Conservation (phyloP, 2,113 vertebrate genomes). For the Progne subis region DNA sequence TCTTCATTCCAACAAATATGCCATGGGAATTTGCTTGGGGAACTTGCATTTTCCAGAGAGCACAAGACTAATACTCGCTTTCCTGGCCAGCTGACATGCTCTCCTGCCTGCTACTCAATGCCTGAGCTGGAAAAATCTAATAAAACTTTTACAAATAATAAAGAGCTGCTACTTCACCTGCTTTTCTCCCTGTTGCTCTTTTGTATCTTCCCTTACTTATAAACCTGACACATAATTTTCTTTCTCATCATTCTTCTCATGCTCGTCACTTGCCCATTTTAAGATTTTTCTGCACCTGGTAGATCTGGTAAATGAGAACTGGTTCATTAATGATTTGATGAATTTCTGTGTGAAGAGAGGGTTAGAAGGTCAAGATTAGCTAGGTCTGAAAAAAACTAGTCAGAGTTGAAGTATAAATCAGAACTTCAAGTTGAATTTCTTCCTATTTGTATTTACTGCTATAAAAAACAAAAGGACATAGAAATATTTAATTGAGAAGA, state of each 20-base stretch:
- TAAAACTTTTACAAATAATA: neutral
- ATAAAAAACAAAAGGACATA: neutral
- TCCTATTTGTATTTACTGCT: neutral
- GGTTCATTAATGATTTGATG: neutral
- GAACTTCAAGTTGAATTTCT: neutral
- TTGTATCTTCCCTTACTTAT: neutral
- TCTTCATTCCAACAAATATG: neutral
- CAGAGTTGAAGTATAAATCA: neutral
- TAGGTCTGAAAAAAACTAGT: neutral
- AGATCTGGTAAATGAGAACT: neutral
- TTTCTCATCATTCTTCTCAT: neutral
- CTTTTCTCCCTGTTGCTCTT: neutral
- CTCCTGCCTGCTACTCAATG: neutral
- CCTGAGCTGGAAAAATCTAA: neutral
- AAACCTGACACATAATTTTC: neutral
- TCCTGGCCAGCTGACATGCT: neutral
- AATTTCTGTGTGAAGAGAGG: neutral
- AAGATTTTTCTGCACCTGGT: neutral
- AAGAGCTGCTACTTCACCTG: neutral
- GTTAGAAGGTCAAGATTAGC: neutral
- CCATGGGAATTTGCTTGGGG: neutral
- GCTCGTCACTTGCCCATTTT: neutral
- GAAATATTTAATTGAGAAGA: neutral
- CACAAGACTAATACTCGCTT: neutral
- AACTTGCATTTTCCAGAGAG: neutral